Percentiles rank a stretch among this genome's conserved stretches.
Conservation (phyloP, 2,113 vertebrate species). For the Heptranchias perlo region DNA sequence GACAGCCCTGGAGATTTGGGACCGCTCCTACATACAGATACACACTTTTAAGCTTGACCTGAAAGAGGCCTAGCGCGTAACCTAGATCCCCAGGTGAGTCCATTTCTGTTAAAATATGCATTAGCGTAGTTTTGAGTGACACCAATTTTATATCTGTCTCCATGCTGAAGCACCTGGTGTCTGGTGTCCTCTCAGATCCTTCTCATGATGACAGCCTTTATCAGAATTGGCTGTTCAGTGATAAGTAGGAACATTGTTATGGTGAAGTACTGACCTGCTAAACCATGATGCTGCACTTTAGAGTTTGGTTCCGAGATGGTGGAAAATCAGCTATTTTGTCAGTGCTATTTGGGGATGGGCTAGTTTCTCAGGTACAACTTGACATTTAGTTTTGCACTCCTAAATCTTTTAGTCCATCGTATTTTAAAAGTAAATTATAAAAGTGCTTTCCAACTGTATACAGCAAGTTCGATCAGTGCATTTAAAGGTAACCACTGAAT, state of each 20-base stretch:
- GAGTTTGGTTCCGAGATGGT: neutral
- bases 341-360: neutral
- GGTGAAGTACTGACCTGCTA: neutral
- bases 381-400: neutral
- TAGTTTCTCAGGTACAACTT: neutral
- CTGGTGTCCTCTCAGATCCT: neutral
- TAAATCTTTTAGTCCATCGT: neutral
- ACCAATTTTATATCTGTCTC: neutral
- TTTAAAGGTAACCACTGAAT: neutral
- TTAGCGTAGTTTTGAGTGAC: neutral
- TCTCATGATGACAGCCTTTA: neutral
- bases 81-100: too few species aligned
- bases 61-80: neutral
- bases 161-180: neutral
- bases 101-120: neutral
- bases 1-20: neutral
- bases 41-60: neutral
- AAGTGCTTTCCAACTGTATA: neutral
- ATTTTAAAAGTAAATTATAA: neutral
- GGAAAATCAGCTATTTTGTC: neutral
- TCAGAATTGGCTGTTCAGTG: neutral
- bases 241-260: neutral
- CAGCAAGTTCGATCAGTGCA: neutral
- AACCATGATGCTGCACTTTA: neutral
- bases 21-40: neutral